phyloP scores from a whole-genome alignment of 2,888 invertebrate genomes.

The Ennomos erosarius region DNA sequence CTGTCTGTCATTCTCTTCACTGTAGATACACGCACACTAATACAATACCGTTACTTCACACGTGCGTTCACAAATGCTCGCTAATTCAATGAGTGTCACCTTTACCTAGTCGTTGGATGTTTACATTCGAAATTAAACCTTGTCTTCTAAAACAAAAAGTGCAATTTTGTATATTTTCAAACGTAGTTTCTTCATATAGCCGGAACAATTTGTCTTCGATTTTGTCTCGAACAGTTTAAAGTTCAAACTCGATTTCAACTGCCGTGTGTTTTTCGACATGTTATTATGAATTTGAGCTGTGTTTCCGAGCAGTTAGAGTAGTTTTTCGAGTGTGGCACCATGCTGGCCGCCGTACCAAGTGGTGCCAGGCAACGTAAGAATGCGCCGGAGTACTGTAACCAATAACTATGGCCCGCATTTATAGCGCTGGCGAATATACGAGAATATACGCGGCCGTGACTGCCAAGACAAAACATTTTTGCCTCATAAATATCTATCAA shows the following conservation, averaged over 20 bases:
- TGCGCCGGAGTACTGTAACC: conserved; percentile 66
- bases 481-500: too few relatives aligned
- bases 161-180: conserved; percentile 33
- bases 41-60: conserved; percentile 53
- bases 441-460: conserved; percentile 1
- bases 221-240: conserved; percentile 48
- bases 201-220: conserved; percentile 46
- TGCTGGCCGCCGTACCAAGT: conserved; percentile 62
- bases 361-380: conserved; percentile 71
- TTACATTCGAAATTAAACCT: conserved; percentile 38
- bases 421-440: conserved; percentile 17
- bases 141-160: conserved; percentile 2
- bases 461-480: too few relatives aligned
- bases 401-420: conserved; percentile 30
- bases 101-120: conserved; percentile 34
- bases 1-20: conserved; percentile 41
- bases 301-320: conserved; percentile 40
- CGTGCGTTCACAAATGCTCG: conserved; percentile 40
- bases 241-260: conserved; percentile 54
- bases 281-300: conserved; percentile 43
- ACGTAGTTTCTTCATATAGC: conserved; percentile 28
- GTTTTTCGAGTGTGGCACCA: conserved; percentile 37
- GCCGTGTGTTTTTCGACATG: conserved; percentile 5
- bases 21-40: conserved; percentile 46
- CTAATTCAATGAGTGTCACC: conserved; percentile 52